phyloP scores from a whole-genome alignment of 2,797 vertebrate species.

The Borostomias antarcticus region DNA sequence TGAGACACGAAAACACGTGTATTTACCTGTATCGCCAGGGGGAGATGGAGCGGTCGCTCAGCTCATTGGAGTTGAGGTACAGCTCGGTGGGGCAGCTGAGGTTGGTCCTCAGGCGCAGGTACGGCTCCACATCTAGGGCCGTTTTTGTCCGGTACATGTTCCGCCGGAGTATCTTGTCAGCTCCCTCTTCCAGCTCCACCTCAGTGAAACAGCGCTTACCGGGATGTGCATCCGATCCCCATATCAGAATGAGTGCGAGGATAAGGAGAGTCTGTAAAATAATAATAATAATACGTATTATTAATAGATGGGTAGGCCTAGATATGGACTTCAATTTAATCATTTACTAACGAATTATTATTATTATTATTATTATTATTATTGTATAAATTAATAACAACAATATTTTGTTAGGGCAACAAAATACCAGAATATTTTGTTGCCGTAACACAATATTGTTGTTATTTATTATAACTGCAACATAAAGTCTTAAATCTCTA shows the following conservation, averaged over 20 bases:
- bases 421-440: no score
- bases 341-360: background rate
- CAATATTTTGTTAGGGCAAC: no score
- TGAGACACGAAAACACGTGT: background rate
- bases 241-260: slow-evolving; percentile 15
- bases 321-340: background rate
- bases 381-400: no score
- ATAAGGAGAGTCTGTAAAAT: slow-evolving; percentile 54
- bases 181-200: background rate
- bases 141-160: background rate
- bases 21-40: slow-evolving; percentile 86
- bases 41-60: slow-evolving; percentile 78
- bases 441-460: no score
- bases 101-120: background rate
- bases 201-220: slow-evolving; percentile 39
- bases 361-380: no score
- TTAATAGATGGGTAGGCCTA: background rate
- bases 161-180: slow-evolving; percentile 19
- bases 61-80: background rate
- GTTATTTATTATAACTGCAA: no score
- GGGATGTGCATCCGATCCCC: background rate
- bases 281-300: background rate
- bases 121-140: background rate
- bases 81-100: slow-evolving; percentile 6
- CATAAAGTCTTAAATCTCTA: no score